Percentiles rank a stretch among this genome's conserved stretches.
Evolutionary conservation across 2,888 invertebrate species (phyloP).

Genomic region (Leptopterna dolabrata): DNA sequence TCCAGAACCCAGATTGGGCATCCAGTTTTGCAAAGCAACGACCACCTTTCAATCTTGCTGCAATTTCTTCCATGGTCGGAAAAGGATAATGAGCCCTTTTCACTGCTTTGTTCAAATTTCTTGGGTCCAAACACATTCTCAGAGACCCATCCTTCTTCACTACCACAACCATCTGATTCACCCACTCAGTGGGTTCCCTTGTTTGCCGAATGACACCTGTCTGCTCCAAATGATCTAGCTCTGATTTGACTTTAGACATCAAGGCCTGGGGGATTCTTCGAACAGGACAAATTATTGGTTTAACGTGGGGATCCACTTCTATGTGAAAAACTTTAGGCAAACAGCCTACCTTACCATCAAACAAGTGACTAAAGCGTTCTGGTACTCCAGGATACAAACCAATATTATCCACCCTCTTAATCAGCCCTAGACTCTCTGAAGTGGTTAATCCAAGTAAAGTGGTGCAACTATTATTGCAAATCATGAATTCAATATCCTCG

Average conservation of each 20-base stretch:
- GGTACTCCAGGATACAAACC: not conserved
- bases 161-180: constrained; percentile 39
- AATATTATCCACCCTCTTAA: not conserved
- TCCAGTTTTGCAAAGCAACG: constrained; percentile 50
- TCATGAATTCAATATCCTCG: not conserved
- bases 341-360: constrained; percentile 14
- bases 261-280: constrained; percentile 39
- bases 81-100: constrained; percentile 43
- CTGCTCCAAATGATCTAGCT: constrained; percentile 24
- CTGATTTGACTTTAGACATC: constrained; percentile 17
- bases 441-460: not conserved
- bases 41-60: constrained; percentile 13
- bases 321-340: not conserved
- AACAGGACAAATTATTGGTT: constrained; percentile 26
- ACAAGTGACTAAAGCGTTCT: not conserved
- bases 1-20: constrained; percentile 49
- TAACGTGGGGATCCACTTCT: constrained; percentile 20
- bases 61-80: constrained; percentile 43
- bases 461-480: not conserved
- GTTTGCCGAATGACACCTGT: constrained; percentile 16
- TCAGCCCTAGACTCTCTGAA: not conserved
- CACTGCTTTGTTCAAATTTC: constrained; percentile 28
- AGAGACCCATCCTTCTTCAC: constrained; percentile 18
- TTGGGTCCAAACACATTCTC: constrained; percentile 51
- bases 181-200: constrained; percentile 46